Base-by-base conservation (phyloP, 2,797 vertebrate genomes). In the Perodicticus potto region DNA sequence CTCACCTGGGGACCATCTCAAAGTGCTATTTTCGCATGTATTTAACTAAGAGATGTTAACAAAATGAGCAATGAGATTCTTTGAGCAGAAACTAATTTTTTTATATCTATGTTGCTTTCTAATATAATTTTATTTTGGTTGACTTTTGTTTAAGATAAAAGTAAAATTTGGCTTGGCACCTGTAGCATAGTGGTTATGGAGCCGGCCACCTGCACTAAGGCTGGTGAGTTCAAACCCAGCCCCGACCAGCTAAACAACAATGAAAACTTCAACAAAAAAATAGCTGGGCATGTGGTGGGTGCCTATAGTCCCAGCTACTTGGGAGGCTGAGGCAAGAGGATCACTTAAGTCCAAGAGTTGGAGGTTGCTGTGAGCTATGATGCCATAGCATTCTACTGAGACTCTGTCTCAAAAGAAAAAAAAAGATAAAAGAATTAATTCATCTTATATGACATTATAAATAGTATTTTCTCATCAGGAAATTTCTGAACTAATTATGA, bases 61-160 rank as follows among this genome's bases (percentile, higher is more conserved):
- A 76, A 91, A 94, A 80, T 45, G 69, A 96, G 16, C 22, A 83
- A 27, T 63, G 37, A 43, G 19, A 45, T 65, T 93, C 5, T 82
- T 87, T 77, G 88, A 73, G 59, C 40, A 89, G 82, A 84, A 93
- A 25, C 22, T 9, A 6, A 53, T 25, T 34, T 86, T 86, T 29
- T 45, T 53, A 32, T 49, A 73, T 67, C 16, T 73, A 55, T 89
- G 93, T 92, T 86, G 59, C 9, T 86, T 86, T 91, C 43, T 63
- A 86, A 55, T 43, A 74, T 40, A 93, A 45, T n/a, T 93, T 87
- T 40, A 94, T 90, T 53, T 77, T 76, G 67, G 80, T 82, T 78
- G 59, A 87, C 5, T 70, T 93, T 88, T 13, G 78, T 74, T 86
- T 94, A 74, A 92, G 69, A 37, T 89, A 74, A 59, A 29, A 57